Conservation (phyloP, 2,888 invertebrate species). For the Oligia strigilis region DNA sequence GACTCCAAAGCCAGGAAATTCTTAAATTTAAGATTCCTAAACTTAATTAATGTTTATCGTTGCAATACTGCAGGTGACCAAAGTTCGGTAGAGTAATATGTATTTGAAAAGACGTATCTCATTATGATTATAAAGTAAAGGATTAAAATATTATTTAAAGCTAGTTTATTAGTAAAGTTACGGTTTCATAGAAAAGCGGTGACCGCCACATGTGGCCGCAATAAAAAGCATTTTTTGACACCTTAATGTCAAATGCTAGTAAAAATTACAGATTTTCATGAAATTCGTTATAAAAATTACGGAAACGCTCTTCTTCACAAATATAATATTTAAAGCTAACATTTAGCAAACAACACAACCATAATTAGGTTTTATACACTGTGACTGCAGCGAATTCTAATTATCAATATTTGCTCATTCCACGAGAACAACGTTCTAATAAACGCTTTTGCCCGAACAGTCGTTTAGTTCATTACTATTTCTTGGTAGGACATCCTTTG, state of each 20-base stretch:
- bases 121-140: not conserved
- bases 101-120: not conserved
- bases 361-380: constrained; percentile 9
- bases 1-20: not conserved
- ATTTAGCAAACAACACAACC: not conserved
- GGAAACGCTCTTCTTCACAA: no score
- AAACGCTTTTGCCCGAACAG: constrained; percentile 29
- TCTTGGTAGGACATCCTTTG: constrained; percentile 25
- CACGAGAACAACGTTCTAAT: constrained; percentile 13
- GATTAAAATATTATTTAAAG: not conserved
- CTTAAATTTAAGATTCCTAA: not conserved
- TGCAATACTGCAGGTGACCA: not conserved
- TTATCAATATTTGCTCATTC: constrained; percentile 33
- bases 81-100: not conserved
- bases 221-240: not conserved
- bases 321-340: no score
- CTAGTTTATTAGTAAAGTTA: not conserved
- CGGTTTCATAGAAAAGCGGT: no score
- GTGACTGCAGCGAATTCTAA: constrained; percentile 23
- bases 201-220: not conserved
- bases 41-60: not conserved
- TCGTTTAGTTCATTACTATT: constrained; percentile 28
- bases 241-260: not conserved
- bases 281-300: not conserved
- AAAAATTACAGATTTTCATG: not conserved